Evolutionary conservation across 2,888 invertebrate species (phyloP), one percentile per base, ranked within the genome.

Genomic region (Drosophila prostipennis): DNA sequence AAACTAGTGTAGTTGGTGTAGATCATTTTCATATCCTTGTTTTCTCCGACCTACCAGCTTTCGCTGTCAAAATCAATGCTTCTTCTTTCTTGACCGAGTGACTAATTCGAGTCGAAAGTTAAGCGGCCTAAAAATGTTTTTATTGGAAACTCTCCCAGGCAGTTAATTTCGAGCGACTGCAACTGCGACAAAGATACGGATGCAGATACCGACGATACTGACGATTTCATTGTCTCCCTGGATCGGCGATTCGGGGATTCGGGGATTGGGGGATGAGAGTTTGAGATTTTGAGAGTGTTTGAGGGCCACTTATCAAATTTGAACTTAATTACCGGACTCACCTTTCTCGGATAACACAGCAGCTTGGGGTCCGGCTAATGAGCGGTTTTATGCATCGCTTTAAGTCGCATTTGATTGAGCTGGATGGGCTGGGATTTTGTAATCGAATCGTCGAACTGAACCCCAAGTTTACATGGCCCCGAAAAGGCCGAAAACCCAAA

Each of bases 381-480:
- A 82, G 83, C 80, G 72, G 72, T 81, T 86, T 74, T 88, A 88
- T 88, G 88, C 76, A 72, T 70, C 55, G 77, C 61, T 68, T 72
- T 65, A 74, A 74, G 75, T 74, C 69, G 69, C 72, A 74, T 74
- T 67, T 74, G 53, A 68, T 72, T 74, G 72, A 72, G 52, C 74
- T 72, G 45, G 63, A 43, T 48, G 56, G 73, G 54, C 57, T 26
- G 26, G 26, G 26, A 67, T 87, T 74, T 85, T 70, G 77, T 87
- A 85, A 87, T 87, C 72, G 61, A 26, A 26, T 26, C 26, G 26
- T 19, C 19, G 36, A 68, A 48, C 36, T 60, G 61, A 73, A 6
- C 26, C 26, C 6, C 26, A 26, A 78, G 68, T 80, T 83, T 70
- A 77, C 77, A 75, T 57, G 45, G 70, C 45, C 37, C 55, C 69